Evolutionary conservation across 2,797 vertebrate species (phyloP).

Genomic region (Aplochiton taeniatus): DNA sequence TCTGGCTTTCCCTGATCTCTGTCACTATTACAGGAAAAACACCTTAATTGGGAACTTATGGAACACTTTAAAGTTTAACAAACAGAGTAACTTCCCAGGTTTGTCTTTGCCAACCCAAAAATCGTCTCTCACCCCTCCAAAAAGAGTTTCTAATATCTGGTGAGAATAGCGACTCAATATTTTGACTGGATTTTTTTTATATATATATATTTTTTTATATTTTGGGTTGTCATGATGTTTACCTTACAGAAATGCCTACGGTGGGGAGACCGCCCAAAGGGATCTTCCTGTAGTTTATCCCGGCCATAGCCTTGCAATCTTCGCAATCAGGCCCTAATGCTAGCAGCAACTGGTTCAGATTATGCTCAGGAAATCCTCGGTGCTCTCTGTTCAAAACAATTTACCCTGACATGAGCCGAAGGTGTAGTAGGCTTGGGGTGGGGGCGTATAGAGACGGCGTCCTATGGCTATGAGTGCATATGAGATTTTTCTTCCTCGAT

Average conservation of each 20-base stretch:
- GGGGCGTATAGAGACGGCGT: constrained; percentile 26
- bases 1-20: too few relatives aligned
- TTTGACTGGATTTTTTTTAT: not conserved
- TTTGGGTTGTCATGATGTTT: constrained; percentile 37
- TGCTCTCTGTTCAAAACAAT: constrained; percentile 86
- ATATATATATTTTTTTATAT: too few relatives aligned
- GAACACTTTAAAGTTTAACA: too few relatives aligned
- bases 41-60: too few relatives aligned
- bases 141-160: too few relatives aligned
- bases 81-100: too few relatives aligned
- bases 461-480: constrained; percentile 1
- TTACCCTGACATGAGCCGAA: constrained; percentile 79
- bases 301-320: constrained; percentile 66
- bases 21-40: too few relatives aligned
- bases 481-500: constrained; percentile 1
- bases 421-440: constrained; percentile 44
- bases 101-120: too few relatives aligned
- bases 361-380: constrained; percentile 84
- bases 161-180: too few relatives aligned
- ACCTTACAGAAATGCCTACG: constrained; percentile 29
- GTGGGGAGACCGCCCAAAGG: constrained; percentile 55
- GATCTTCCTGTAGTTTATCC: constrained; percentile 52
- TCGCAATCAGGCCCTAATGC: constrained; percentile 77
- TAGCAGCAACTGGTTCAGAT: constrained; percentile 82
- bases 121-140: too few relatives aligned